Percentiles rank a stretch among this genome's conserved stretches.
Evolutionary conservation across 2,797 vertebrate genomes (phyloP).

Genomic region (Tapera naevia): DNA sequence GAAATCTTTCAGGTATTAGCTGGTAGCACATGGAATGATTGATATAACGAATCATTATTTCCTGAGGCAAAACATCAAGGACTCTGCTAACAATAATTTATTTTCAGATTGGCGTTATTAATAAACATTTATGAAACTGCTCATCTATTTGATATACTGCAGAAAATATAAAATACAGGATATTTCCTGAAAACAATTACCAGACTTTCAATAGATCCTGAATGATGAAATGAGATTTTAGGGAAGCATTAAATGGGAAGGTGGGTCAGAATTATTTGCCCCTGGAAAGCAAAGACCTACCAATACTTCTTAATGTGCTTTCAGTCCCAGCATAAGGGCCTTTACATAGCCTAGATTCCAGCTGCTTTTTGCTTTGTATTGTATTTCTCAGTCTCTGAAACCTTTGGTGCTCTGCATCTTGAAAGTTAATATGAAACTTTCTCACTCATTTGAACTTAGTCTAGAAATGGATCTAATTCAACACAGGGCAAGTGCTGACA

Average conservation of each 20-base stretch:
- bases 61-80: conserved; percentile 9
- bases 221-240: neutral
- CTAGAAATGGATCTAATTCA: neutral
- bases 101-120: conserved; percentile 13
- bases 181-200: conserved; percentile 7
- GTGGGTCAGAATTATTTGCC: neutral
- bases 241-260: neutral
- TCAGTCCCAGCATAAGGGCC: neutral
- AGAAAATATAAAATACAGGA: neutral
- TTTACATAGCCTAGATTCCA: neutral
- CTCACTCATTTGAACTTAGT: neutral
- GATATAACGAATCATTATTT: conserved; percentile 41
- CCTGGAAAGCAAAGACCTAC: neutral
- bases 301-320: neutral
- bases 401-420: neutral
- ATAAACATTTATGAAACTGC: neutral
- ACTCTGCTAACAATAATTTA: neutral
- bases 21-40: conserved; percentile 1
- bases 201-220: neutral
- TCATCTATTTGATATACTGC: neutral
- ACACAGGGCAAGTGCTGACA: neutral
- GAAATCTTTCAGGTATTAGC: conserved; percentile 50
- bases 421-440: neutral
- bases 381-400: neutral
- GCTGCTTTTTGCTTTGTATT: neutral